phyloP scores from a whole-genome alignment of 2,113 vertebrate genomes.

The Sprattus sprattus region DNA sequence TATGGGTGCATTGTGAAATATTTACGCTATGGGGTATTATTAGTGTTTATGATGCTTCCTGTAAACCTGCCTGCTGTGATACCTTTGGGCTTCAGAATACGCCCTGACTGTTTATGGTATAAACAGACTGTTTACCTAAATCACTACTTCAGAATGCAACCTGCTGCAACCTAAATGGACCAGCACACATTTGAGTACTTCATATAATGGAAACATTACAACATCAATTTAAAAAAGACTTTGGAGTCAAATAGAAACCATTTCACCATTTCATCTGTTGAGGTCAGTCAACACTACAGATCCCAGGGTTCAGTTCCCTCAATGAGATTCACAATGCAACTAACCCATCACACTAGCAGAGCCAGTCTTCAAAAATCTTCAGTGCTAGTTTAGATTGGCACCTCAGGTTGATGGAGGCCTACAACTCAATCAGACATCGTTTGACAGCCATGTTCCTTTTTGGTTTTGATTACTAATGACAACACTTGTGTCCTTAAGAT shows the following conservation, averaged over 20 bases:
- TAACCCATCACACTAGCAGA: background rate
- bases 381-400: no score
- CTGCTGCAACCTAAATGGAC: background rate
- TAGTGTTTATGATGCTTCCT: background rate
- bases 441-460: no score
- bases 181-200: background rate
- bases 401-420: background rate
- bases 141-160: background rate
- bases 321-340: background rate
- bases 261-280: background rate
- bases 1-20: no score
- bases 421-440: no score
- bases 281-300: background rate
- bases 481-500: constrained; percentile 14
- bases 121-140: background rate
- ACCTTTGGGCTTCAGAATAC: no score
- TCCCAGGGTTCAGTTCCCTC: background rate
- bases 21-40: background rate
- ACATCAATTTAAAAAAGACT: background rate
- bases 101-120: background rate
- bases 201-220: background rate
- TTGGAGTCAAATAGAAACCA: background rate
- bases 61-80: no score
- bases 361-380: background rate
- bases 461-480: background rate